Conservation (phyloP, 2,888 invertebrate species). For the Gastracanthus pulcherrimus region DNA sequence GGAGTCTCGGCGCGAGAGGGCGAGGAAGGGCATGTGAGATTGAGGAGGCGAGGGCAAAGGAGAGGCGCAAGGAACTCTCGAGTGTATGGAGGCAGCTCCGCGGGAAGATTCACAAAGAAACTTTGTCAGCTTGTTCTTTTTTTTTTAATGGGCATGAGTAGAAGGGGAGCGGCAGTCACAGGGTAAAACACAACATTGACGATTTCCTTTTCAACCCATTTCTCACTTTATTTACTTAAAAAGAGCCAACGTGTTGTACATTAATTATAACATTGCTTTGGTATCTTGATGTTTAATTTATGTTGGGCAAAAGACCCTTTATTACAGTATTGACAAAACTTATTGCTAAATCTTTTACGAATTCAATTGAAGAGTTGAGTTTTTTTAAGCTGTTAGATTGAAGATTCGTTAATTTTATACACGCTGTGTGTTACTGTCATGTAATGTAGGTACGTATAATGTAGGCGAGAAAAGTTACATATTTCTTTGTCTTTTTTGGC, state of each 20-base stretch:
- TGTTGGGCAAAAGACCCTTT: conserved; percentile 4
- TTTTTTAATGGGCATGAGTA: neutral
- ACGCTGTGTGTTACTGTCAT: neutral
- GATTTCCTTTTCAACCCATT: conserved; percentile 31
- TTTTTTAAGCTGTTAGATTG: neutral
- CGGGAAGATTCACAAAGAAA: conserved; percentile 23
- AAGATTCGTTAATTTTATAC: neutral
- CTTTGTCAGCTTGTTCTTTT: neutral
- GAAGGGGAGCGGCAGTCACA: neutral
- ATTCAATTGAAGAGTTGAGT: neutral
- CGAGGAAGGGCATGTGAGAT: neutral
- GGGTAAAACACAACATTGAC: conserved; percentile 13
- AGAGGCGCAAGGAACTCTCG: neutral
- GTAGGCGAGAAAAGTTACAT: conserved; percentile 1
- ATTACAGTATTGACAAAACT: conserved; percentile 38
- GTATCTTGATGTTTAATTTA: neutral
- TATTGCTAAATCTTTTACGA: conserved; percentile 36
- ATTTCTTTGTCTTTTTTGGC: neutral
- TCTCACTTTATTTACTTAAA: conserved; percentile 54
- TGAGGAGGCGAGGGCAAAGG: neutral
- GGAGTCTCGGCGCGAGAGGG: neutral
- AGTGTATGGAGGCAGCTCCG: too few relatives aligned
- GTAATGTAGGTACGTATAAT: neutral
- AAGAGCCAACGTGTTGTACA: conserved; percentile 46
- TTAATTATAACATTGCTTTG: conserved; percentile 32